Conservation (phyloP, 2,888 invertebrate species). For the Pollenia labialis region DNA sequence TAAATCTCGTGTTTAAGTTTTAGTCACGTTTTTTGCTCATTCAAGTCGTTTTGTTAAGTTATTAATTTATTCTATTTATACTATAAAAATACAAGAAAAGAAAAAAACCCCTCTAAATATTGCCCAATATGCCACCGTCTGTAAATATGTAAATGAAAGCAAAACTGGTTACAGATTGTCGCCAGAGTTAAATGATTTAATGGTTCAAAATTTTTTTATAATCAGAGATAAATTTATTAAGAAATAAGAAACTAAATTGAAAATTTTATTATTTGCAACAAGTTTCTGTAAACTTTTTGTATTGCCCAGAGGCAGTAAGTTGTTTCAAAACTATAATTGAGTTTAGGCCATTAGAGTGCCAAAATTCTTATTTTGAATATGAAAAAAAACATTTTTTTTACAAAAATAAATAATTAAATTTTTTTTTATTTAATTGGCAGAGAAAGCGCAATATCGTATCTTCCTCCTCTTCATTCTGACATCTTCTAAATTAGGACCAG, state of each 20-base stretch:
- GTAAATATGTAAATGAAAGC: conserved; percentile 18
- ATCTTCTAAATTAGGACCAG: too few relatives aligned
- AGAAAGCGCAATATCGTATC: too few relatives aligned
- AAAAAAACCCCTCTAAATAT: background rate
- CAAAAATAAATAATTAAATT: too few relatives aligned
- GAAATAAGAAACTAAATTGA: too few relatives aligned
- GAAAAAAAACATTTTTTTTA: too few relatives aligned
- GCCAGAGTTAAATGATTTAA: conserved; percentile 24
- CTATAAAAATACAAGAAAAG: background rate
- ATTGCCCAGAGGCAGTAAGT: too few relatives aligned
- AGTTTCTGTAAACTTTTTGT: background rate
- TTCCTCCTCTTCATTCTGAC: too few relatives aligned
- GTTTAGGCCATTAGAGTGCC: too few relatives aligned
- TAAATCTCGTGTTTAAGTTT: conserved; percentile 65
- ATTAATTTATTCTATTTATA: conserved; percentile 56
- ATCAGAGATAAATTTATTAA: background rate
- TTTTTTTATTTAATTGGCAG: too few relatives aligned
- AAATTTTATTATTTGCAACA: too few relatives aligned
- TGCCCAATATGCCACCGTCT: conserved; percentile 1
- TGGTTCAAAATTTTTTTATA: conserved; percentile 15
- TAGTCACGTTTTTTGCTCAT: conserved; percentile 60
- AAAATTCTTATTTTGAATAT: too few relatives aligned
- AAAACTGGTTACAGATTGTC: conserved; percentile 50
- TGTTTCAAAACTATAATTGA: too few relatives aligned
- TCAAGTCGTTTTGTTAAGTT: background rate